Conservation (phyloP, 2,888 invertebrate genomes). For the Meteorus colon region DNA sequence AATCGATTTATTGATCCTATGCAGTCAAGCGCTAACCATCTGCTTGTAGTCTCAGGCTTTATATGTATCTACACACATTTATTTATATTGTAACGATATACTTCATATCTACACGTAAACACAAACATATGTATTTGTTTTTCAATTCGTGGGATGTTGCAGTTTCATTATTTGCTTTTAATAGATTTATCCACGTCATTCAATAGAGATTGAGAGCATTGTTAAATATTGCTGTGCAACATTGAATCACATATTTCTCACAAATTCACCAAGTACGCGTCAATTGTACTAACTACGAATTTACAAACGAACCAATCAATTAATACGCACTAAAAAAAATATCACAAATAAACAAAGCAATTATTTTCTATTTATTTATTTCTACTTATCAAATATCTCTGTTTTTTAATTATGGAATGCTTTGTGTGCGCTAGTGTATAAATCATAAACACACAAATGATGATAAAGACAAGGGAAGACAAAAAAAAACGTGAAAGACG, state of each 20-base stretch:
- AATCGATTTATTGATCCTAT: constrained; percentile 23
- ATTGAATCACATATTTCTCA: constrained; percentile 28
- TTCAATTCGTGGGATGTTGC: neutral
- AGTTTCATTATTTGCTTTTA: neutral
- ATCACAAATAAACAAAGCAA: neutral
- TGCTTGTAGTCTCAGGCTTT: constrained; percentile 15
- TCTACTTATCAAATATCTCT: neutral
- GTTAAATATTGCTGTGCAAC: neutral
- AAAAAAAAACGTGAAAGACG: neutral
- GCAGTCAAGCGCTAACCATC: constrained; percentile 29
- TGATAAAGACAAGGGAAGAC: neutral
- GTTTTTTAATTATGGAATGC: neutral
- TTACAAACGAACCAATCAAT: neutral
- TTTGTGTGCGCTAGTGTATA: neutral
- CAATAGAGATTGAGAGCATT: constrained; percentile 9
- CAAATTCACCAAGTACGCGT: neutral
- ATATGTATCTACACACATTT: neutral
- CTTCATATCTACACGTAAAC: neutral
- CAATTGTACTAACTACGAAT: neutral
- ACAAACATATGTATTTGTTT: neutral
- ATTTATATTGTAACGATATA: neutral
- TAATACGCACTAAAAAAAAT: neutral
- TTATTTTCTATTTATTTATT: neutral
- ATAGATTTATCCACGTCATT: neutral
- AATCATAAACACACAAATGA: neutral